A percentile compares a stretch with the other conserved stretches of the same genome.
These are phyloP conservation scores for Saxidomus purpurata DNA, from an alignment of 1,140 invertebrate species.

Conservation along the genomic window DNA sequence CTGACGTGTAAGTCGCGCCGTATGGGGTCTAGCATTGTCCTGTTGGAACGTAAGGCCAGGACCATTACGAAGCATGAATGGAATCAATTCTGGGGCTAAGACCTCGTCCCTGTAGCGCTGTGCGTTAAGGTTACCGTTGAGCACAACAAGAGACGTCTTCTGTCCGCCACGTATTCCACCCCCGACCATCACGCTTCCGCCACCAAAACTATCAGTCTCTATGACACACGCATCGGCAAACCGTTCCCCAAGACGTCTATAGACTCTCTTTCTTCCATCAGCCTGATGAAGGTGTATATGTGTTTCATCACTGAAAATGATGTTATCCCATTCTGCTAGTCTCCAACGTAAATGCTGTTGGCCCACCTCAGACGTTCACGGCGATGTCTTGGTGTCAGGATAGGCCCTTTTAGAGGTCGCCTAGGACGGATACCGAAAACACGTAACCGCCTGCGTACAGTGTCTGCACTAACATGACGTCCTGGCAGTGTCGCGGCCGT, in stretches of 20 bases:
- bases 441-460: constrained; percentile 37
- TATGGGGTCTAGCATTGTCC: constrained; percentile 59
- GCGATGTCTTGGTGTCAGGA: constrained; percentile 43
- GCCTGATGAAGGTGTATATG: constrained; percentile 13
- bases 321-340: constrained; percentile 33
- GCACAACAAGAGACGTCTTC: constrained; percentile 51
- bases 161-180: constrained; percentile 51
- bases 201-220: constrained; percentile 51
- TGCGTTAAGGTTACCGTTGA: constrained; percentile 54
- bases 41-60: constrained; percentile 55
- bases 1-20: neutral
- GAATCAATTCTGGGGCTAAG: constrained; percentile 60
- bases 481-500: neutral
- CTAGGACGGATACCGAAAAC: neutral
- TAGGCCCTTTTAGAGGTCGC: constrained; percentile 13
- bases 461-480: constrained; percentile 20
- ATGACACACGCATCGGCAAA: constrained; percentile 54
- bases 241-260: constrained; percentile 52
- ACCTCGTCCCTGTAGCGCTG: constrained; percentile 64
- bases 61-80: constrained; percentile 17
- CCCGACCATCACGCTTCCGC: constrained; percentile 66
- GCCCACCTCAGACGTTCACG: constrained; percentile 26
- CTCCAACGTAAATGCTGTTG: constrained; percentile 24
- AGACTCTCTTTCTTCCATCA: constrained; percentile 64
- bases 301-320: constrained; percentile 58